Base-by-base conservation (phyloP, 2,113 vertebrate genomes). In the Bubo scandiacus region DNA sequence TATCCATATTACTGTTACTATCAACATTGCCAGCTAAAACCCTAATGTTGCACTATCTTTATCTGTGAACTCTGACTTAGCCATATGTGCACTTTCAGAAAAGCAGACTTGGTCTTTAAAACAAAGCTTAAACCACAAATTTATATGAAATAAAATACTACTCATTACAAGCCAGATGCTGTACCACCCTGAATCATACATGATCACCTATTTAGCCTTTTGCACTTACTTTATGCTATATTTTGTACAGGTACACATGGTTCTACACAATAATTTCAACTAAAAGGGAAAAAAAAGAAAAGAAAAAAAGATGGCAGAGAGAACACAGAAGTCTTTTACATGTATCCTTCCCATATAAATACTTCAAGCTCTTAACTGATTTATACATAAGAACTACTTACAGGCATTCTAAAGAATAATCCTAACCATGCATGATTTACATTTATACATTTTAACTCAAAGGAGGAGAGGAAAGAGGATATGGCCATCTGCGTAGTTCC, bases 1-100 rank as follows among this genome's bases (percentile, higher is more conserved):
- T 86, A 97, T 94, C 88, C 86, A 79, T 81, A 95, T 97, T 96
- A 97, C 86, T 93, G 72, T 82, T 96, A 95, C 89, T 93, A 97
- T 74, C 91, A 94, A 75, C 59, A 96, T 5, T 81, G 88, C 47
- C 72, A 87, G 79, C 88, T 96, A 82, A 98, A 98, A 94, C 88
- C 77, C 86, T 96, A 74, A 96, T 91, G 91, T 94, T 97, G 90
- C 23, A 90, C 94, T 95, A 51, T 90, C 94, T 96, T 94, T 96
- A 92, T 88, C 92, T 93, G 79, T 61, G 85, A 97, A 96, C 91
- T 92, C 86, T 92, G 88, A 79, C 95, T 94, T 85, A 47, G 87
- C 65, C 84, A 97, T 93, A 97, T 88, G 91, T 27, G 93, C 47
- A 93, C 58, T 93, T 77, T 22, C 72, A 92, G 89, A 80, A 93